phyloP scores from a whole-genome alignment of 2,797 vertebrate species.

The Cyclopterus lumpus region DNA sequence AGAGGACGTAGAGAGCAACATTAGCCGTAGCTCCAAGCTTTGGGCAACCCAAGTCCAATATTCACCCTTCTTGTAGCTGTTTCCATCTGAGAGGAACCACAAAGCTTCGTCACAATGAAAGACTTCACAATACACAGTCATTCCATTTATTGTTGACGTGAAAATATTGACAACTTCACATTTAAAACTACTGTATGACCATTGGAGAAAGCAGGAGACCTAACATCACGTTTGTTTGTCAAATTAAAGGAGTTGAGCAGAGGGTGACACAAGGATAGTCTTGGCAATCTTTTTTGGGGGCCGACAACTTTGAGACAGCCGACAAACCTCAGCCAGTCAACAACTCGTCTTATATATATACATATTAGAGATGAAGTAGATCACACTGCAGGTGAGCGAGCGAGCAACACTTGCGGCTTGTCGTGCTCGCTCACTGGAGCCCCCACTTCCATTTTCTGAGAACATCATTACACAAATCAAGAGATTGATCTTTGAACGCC shows the following conservation, averaged over 20 bases:
- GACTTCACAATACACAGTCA: not conserved
- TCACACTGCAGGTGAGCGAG: slow-evolving; percentile 17
- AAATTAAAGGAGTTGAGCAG: slow-evolving; percentile 12
- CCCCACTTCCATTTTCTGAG: slow-evolving; percentile 42
- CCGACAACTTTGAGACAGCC: not conserved
- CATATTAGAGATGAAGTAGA: slow-evolving; percentile 5
- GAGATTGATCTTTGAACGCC: slow-evolving; percentile 28
- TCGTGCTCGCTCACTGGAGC: slow-evolving; percentile 19
- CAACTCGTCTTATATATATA: slow-evolving; percentile 9
- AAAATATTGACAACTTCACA: not conserved
- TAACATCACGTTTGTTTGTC: not conserved
- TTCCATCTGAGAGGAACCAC: not conserved
- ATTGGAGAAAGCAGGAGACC: slow-evolving; percentile 20
- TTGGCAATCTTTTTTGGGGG: slow-evolving; percentile 9
- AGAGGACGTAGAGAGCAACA: not conserved
- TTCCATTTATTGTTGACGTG: not conserved
- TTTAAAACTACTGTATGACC: not conserved
- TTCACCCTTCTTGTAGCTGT: not conserved
- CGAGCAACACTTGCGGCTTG: not conserved
- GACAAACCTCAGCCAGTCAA: slow-evolving; percentile 8
- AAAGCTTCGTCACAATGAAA: not conserved
- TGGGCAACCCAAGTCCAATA: not conserved
- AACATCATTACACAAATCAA: slow-evolving; percentile 57
- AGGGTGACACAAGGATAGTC: not conserved
- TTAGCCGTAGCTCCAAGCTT: not conserved